A percentile compares a stretch with the other conserved stretches of the same genome.
These are phyloP conservation scores for Tachypleus tridentatus DNA, from an alignment of 1,140 invertebrate species.

Conservation along the genomic window DNA sequence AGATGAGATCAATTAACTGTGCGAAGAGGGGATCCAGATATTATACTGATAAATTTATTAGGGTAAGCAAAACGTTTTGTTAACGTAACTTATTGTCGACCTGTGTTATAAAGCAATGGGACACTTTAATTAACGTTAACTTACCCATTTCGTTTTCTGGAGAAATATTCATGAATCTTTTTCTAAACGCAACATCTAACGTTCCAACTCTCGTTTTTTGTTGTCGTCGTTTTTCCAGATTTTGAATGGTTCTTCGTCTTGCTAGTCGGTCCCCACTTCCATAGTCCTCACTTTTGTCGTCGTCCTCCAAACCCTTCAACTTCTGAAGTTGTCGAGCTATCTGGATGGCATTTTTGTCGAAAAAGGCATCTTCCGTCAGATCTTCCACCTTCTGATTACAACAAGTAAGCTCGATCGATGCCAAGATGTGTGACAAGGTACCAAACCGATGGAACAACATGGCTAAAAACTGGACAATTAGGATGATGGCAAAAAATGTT, in stretches of 20 bases:
- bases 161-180: slow-evolving; percentile 72
- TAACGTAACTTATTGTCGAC: too few species aligned
- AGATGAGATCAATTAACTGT: background rate
- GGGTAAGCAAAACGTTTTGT: too few species aligned
- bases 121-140: slow-evolving; percentile 8
- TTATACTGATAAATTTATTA: background rate
- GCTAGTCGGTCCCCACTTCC: slow-evolving; percentile 70
- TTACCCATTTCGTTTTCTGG: slow-evolving; percentile 13
- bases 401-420: slow-evolving; percentile 84
- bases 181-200: slow-evolving; percentile 84
- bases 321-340: slow-evolving; percentile 79
- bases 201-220: slow-evolving; percentile 75
- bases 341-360: slow-evolving; percentile 83
- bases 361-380: slow-evolving; percentile 86
- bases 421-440: slow-evolving; percentile 91
- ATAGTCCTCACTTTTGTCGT: slow-evolving; percentile 69
- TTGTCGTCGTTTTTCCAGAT: slow-evolving; percentile 68
- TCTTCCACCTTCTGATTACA: slow-evolving; percentile 63
- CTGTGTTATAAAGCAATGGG: background rate
- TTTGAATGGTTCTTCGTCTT: slow-evolving; percentile 75
- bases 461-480: slow-evolving; percentile 90
- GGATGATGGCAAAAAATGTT: slow-evolving; percentile 92
- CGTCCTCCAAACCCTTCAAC: slow-evolving; percentile 42
- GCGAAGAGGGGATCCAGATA: slow-evolving; percentile 1
- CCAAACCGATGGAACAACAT: slow-evolving; percentile 99